Percentiles rank a stretch among this genome's conserved stretches.
Conservation (phyloP, 2,888 invertebrate genomes). For the Limnephilus auricula region DNA sequence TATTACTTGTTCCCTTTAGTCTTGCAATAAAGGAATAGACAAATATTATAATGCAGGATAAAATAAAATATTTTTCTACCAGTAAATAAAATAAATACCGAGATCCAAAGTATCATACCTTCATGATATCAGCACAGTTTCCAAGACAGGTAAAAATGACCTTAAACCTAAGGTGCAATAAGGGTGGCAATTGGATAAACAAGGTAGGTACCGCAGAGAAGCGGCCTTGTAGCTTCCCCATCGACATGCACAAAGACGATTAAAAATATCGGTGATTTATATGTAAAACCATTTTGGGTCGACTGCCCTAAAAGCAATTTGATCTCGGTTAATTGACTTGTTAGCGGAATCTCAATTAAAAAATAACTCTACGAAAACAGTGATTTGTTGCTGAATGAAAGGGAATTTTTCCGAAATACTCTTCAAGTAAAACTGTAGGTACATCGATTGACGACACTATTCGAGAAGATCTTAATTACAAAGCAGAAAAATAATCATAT, state of each 20-base stretch:
- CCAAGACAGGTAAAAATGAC: background rate
- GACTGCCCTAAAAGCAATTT: slow-evolving; percentile 51
- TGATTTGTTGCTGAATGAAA: background rate
- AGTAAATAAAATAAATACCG: background rate
- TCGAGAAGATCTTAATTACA: background rate
- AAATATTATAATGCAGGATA: no score
- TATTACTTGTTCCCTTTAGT: no score
- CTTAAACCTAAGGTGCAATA: background rate
- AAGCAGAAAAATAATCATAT: background rate
- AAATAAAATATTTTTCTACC: no score
- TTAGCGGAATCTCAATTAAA: slow-evolving; percentile 44
- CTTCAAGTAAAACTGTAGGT: background rate
- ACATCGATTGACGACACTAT: background rate
- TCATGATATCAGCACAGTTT: background rate
- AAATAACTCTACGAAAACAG: background rate
- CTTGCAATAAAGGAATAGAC: no score
- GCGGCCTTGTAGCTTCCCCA: background rate
- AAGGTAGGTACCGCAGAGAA: no score
- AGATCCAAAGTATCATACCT: background rate
- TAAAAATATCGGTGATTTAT: slow-evolving; percentile 54
- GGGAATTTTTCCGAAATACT: background rate
- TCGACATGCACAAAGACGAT: slow-evolving; percentile 14
- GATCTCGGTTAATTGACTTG: slow-evolving; percentile 41
- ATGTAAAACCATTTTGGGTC: slow-evolving; percentile 50
- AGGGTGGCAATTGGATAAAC: slow-evolving; percentile 8